Evolutionary conservation across 2,113 vertebrate species (phyloP).

Genomic region (Panthera tigris): DNA sequence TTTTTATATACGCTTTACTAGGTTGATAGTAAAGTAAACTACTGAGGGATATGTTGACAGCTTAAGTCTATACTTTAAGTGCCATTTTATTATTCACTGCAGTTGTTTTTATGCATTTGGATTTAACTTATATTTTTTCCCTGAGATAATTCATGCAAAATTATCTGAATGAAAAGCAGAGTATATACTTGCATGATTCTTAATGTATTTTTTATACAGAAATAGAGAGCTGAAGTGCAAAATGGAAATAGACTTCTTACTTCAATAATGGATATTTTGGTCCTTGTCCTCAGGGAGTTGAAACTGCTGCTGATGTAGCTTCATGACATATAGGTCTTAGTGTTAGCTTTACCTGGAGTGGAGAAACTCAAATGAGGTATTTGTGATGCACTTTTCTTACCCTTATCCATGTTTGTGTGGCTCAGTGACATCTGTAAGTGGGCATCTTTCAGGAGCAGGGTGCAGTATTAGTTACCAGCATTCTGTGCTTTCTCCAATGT

Average conservation of each 20-base stretch:
- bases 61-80: neutral
- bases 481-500: neutral
- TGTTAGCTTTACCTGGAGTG: neutral
- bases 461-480: neutral
- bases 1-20: neutral
- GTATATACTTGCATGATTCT: neutral
- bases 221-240: neutral
- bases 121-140: constrained; percentile 27
- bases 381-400: neutral
- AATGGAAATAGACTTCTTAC: neutral
- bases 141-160: constrained; percentile 14
- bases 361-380: neutral
- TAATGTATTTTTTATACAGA: neutral
- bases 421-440: neutral
- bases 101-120: constrained; percentile 27
- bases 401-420: neutral
- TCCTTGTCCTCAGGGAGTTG: neutral
- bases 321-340: neutral
- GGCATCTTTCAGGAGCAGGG: neutral
- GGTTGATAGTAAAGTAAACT: neutral
- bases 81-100: neutral
- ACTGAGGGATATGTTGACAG: neutral
- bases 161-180: neutral
- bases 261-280: neutral
- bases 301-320: neutral